Evolutionary conservation across 2,888 invertebrate genomes (phyloP).

Genomic region (Panopea generosa): DNA sequence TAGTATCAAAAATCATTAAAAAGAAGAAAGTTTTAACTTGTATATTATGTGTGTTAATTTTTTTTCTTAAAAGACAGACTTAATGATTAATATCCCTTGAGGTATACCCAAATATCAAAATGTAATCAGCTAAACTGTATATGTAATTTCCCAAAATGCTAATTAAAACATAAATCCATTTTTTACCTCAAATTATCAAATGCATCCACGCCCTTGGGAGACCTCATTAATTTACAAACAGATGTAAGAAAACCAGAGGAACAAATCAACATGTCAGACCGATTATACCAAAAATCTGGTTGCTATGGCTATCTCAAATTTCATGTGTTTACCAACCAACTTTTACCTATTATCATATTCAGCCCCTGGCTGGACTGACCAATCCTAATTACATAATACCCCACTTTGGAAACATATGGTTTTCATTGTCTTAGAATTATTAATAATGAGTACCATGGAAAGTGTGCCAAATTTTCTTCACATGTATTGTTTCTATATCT

Average conservation of each 20-base stretch:
- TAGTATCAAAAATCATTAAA: no score
- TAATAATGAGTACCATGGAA: constrained; percentile 51
- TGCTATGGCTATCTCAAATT: constrained; percentile 59
- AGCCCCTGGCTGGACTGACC: constrained; percentile 27
- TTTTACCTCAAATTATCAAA: constrained; percentile 13
- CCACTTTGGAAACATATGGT: constrained; percentile 45
- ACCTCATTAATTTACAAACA: constrained; percentile 40
- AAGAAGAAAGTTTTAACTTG: no score
- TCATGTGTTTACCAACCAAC: constrained; percentile 24
- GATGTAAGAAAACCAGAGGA: constrained; percentile 31
- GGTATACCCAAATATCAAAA: no score
- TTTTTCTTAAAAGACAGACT: no score
- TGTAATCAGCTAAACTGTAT: no score
- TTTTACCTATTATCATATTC: no score
- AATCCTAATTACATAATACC: constrained; percentile 42
- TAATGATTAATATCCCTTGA: no score
- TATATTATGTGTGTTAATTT: no score
- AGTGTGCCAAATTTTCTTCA: constrained; percentile 48
- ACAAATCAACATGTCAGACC: constrained; percentile 32
- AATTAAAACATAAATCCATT: no score
- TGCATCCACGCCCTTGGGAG: constrained; percentile 7
- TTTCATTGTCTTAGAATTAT: constrained; percentile 58
- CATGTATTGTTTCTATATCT: constrained; percentile 49
- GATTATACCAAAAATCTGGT: constrained; percentile 45
- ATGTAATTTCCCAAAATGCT: no score